Evolutionary conservation across 2,888 invertebrate genomes (phyloP), one percentile per base, ranked within the genome.

Genomic region (Ariolimax columbianus): DNA sequence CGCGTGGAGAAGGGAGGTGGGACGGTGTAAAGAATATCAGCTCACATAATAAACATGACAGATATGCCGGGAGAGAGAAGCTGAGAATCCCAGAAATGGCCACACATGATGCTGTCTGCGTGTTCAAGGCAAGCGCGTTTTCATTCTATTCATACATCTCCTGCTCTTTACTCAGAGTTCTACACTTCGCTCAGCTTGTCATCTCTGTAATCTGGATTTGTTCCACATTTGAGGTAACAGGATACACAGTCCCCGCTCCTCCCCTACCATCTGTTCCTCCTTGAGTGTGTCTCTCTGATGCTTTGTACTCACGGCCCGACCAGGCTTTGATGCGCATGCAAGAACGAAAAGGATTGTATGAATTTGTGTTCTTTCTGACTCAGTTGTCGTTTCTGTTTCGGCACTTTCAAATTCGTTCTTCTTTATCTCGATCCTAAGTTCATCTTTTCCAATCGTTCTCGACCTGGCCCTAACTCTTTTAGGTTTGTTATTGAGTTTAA

Each of bases 41-140:
- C 63, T 78, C n/a, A 63, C 63, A 9, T 63, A 51, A 55, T 77
- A 55, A 77, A 77, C 51, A 59, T 40, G 59, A 33, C 77, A 63
- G 38, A 47, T 17, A 63, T 63, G 77, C 38, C 26, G 26, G 38
- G 11, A 63, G 38, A 26, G 38, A 19, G 33, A 75, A 38, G 19
- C 0, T n/a, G 77, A 63, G 17, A 0, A 1, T 63, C 59, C 14
- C 59, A 59, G n/a, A 59, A 38, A 63, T 59, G 77, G 63, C 77
- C 77, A 38, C 77, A 78, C 77, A 78, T n/a, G 77, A 78, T 38
- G 77, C 36, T 75, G 36, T 26, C 38, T 77, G 55, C 26, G 4
- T 26, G 38, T 78, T 59, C 59, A 59, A 63, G 36, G 63, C 40
- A n/a, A 59, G n/a, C 14, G 26, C 38, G 14, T 77, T 51, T 63